Evolutionary conservation across 2,888 invertebrate species (phyloP).

Genomic region (Phaedon cochleariae): DNA sequence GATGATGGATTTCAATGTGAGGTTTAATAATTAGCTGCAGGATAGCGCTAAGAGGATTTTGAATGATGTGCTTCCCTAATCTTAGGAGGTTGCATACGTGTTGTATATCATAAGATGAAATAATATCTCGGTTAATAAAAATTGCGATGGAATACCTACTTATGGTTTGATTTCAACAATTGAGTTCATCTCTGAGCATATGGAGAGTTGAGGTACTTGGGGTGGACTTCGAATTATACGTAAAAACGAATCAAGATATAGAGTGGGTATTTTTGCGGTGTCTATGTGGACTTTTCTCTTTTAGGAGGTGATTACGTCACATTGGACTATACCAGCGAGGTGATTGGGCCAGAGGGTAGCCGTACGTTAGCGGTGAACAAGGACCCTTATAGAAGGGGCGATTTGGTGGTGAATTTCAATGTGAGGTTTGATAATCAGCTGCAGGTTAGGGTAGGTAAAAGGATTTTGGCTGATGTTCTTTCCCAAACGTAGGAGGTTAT

Average conservation of each 20-base stretch:
- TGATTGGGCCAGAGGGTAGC: conserved; percentile 85
- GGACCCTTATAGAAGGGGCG: conserved; percentile 86
- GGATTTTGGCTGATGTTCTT: conserved; percentile 41
- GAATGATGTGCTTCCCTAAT: conserved; percentile 39
- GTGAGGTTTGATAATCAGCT: conserved; percentile 84
- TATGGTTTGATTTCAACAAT: too few relatives aligned
- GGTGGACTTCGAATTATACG: too few relatives aligned
- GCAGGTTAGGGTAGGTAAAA: conserved; percentile 34
- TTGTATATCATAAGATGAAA: too few relatives aligned
- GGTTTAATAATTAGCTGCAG: conserved; percentile 76
- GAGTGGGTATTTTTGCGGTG: conserved; percentile 91
- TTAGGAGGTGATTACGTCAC: conserved; percentile 73
- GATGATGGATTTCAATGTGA: conserved; percentile 89
- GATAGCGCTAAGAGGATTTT: conserved; percentile 38
- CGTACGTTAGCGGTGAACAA: conserved; percentile 85
- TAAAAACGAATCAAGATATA: too few relatives aligned
- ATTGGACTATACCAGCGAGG: conserved; percentile 76
- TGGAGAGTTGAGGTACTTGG: too few relatives aligned
- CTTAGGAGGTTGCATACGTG: neutral
- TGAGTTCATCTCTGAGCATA: too few relatives aligned
- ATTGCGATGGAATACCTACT: too few relatives aligned
- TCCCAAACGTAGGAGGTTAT: conserved; percentile 8
- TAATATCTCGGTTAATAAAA: too few relatives aligned
- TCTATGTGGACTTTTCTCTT: conserved; percentile 84
- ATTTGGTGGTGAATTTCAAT: conserved; percentile 89